phyloP scores from a whole-genome alignment of 2,888 invertebrate species.

The Anthrax anthrax region DNA sequence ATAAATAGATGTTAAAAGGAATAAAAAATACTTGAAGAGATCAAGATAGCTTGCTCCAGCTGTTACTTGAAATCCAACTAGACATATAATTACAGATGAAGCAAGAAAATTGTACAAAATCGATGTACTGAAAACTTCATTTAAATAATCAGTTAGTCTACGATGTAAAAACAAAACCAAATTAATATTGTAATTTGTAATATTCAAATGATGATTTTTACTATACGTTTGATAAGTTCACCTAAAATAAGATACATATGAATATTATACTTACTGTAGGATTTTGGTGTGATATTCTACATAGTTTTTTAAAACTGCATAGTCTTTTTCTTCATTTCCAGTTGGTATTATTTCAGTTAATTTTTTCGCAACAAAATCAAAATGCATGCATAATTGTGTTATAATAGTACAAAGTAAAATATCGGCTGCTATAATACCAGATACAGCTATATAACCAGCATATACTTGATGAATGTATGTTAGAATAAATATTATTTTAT shows the following conservation, averaged over 20 bases:
- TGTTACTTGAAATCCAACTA: conserved; percentile 27
- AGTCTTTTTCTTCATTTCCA: conserved; percentile 8
- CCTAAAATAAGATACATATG: too few species aligned
- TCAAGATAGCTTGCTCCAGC: conserved; percentile 19
- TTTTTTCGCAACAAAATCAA: conserved; percentile 16
- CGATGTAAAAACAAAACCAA: neutral
- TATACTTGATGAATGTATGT: conserved; percentile 20
- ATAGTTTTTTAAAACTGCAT: conserved; percentile 13
- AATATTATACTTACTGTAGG: conserved; percentile 12
- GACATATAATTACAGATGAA: conserved; percentile 25
- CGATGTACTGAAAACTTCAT: conserved; percentile 23
- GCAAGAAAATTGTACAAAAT: conserved; percentile 24
- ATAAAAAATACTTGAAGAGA: conserved; percentile 20
- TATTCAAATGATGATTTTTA: neutral
- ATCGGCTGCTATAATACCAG: conserved; percentile 23
- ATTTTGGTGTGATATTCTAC: conserved; percentile 21
- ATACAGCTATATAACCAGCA: conserved; percentile 20
- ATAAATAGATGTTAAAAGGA: conserved; percentile 22
- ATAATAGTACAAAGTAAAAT: conserved; percentile 23
- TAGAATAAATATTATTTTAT: conserved; percentile 16
- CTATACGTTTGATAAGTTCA: too few species aligned
- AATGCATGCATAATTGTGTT: conserved; percentile 28
- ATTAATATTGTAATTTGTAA: neutral
- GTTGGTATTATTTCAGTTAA: conserved; percentile 16
- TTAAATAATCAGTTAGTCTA: conserved; percentile 19